phyloP scores from a whole-genome alignment of 1,140 invertebrate genomes.

The Drosophila arizonae region DNA sequence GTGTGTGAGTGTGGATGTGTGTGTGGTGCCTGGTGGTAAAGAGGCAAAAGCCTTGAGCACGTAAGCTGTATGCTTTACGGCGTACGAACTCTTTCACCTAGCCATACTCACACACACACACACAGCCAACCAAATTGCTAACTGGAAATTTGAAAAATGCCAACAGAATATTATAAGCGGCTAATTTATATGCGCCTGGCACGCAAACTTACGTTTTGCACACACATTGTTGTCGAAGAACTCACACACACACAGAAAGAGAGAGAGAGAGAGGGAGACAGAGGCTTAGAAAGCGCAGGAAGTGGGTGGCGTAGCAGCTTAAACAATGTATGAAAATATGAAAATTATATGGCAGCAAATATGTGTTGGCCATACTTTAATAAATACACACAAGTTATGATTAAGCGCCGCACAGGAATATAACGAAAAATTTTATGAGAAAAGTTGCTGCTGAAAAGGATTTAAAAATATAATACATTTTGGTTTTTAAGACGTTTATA shows the following conservation, averaged over 20 bases:
- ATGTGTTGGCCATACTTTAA: slow-evolving; percentile 76
- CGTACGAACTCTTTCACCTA: slow-evolving; percentile 77
- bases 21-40: slow-evolving; percentile 27
- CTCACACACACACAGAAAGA: neutral
- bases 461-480: neutral
- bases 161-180: slow-evolving; percentile 81
- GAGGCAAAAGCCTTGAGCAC: slow-evolving; percentile 63
- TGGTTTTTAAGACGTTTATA: neutral
- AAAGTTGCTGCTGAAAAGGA: neutral
- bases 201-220: slow-evolving; percentile 81
- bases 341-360: slow-evolving; percentile 76
- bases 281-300: slow-evolving; percentile 26
- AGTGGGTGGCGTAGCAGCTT: slow-evolving; percentile 45
- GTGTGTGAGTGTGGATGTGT: neutral
- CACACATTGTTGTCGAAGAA: slow-evolving; percentile 68
- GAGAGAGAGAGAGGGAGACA: neutral
- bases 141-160: slow-evolving; percentile 80
- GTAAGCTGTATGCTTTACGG: slow-evolving; percentile 75
- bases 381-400: slow-evolving; percentile 56
- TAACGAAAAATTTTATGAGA: neutral
- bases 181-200: slow-evolving; percentile 78
- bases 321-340: slow-evolving; percentile 81
- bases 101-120: slow-evolving; percentile 16
- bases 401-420: slow-evolving; percentile 14
- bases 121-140: slow-evolving; percentile 52